These are phyloP conservation scores for Danio kyathit DNA, from an alignment of 2,797 vertebrate genomes.

Conservation along the genomic window DNA sequence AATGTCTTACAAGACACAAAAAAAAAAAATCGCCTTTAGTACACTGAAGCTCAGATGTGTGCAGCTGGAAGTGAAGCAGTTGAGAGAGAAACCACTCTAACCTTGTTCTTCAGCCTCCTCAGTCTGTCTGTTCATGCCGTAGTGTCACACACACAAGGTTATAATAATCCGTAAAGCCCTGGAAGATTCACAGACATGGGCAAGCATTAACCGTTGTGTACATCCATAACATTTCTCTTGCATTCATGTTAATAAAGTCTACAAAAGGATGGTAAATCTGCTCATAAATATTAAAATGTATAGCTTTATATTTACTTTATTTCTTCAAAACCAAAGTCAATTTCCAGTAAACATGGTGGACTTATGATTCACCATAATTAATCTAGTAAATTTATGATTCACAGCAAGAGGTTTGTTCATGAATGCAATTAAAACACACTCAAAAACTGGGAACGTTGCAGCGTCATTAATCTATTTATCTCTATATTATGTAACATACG, in stretches of 20 bases:
- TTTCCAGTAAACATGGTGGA: not conserved
- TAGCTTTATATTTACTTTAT: not conserved
- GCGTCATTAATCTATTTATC: too few species aligned
- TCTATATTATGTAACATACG: too few species aligned
- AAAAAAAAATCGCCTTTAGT: constrained; percentile 54
- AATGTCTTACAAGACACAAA: constrained; percentile 58
- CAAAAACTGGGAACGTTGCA: too few species aligned
- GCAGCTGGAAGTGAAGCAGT: constrained; percentile 54
- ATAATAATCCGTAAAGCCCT: not conserved
- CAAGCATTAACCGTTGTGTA: not conserved
- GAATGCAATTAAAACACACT: too few species aligned
- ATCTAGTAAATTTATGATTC: too few species aligned
- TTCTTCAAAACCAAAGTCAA: not conserved
- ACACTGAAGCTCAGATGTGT: constrained; percentile 55
- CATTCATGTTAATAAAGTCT: not conserved
- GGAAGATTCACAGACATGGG: not conserved
- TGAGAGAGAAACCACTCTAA: constrained; percentile 43
- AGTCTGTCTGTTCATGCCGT: constrained; percentile 11
- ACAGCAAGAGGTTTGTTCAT: too few species aligned
- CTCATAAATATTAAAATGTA: not conserved
- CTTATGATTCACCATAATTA: not conserved
- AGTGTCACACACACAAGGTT: constrained; percentile 1
- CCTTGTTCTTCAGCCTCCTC: constrained; percentile 24
- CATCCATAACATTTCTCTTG: not conserved
- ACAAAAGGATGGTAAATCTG: not conserved